phyloP scores from a whole-genome alignment of 2,113 vertebrate species.

The Pseudopodoces humilis region DNA sequence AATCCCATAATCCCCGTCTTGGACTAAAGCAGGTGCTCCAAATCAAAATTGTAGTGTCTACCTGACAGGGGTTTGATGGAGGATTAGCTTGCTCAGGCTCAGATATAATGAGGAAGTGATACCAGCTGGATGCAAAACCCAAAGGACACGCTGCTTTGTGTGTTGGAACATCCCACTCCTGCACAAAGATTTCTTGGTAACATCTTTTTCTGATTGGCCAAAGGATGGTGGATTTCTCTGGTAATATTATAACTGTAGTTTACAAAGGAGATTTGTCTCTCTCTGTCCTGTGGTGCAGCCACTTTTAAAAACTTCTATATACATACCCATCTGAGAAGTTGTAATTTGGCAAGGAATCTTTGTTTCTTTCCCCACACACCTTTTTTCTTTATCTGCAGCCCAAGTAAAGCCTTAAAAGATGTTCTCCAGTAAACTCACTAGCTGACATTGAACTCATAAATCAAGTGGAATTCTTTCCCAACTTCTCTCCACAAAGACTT shows the following conservation, averaged over 20 bases:
- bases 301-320: not conserved
- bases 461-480: not conserved
- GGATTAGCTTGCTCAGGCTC: not conserved
- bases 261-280: not conserved
- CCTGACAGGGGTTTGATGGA: not conserved
- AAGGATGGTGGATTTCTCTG: not conserved
- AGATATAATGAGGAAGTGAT: not conserved
- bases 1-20: not conserved
- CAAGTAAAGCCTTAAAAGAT: not conserved
- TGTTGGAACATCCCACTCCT: not conserved
- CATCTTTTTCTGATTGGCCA: not conserved
- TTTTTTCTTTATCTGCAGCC: not conserved
- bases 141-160: fast-evolving
- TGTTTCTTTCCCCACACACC: fast-evolving
- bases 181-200: not conserved
- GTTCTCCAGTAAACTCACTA: not conserved
- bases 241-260: not conserved
- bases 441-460: not conserved
- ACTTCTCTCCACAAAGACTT: not conserved
- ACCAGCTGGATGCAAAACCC: not conserved
- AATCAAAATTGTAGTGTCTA: not conserved
- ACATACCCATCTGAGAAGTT: not conserved
- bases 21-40: not conserved
- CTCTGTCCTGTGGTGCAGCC: not conserved
- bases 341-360: not conserved